Evolutionary conservation across 1,140 invertebrate species (phyloP).

Genomic region (Papilio dardanus): DNA sequence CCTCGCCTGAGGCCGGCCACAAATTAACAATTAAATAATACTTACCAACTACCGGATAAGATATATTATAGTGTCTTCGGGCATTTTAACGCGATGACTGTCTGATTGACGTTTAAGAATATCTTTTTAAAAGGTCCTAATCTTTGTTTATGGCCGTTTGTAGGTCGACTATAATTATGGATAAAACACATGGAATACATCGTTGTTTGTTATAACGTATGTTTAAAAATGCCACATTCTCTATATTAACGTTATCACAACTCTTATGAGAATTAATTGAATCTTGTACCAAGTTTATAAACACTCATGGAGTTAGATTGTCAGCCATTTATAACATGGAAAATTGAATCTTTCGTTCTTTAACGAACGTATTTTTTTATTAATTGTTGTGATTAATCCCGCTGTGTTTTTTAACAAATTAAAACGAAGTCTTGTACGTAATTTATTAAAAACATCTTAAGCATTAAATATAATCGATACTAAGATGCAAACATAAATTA

Average conservation of each 20-base stretch:
- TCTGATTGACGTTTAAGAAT: slow-evolving; percentile 63
- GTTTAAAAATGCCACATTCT: slow-evolving; percentile 27
- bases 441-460: slow-evolving; percentile 67
- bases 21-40: slow-evolving; percentile 80
- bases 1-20: slow-evolving; percentile 56
- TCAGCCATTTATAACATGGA: slow-evolving; percentile 16
- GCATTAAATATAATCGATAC: slow-evolving; percentile 71
- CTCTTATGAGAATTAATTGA: slow-evolving; percentile 24
- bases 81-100: slow-evolving; percentile 71
- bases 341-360: slow-evolving; percentile 19
- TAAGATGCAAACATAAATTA: slow-evolving; percentile 74
- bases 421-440: slow-evolving; percentile 55
- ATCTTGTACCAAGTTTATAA: slow-evolving; percentile 24
- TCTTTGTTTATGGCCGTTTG: slow-evolving; percentile 38
- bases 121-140: slow-evolving; percentile 46
- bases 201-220: slow-evolving; percentile 12
- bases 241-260: slow-evolving; percentile 16
- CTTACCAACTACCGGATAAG: slow-evolving; percentile 78
- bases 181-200: slow-evolving; percentile 13
- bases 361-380: slow-evolving; percentile 5
- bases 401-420: slow-evolving; percentile 56
- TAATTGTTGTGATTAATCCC: slow-evolving; percentile 29
- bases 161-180: slow-evolving; percentile 20
- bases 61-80: slow-evolving; percentile 71
- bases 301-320: slow-evolving; percentile 22